These are phyloP conservation scores for Pardalotus punctatus DNA, from an alignment of 2,113 vertebrate species.

Conservation along the genomic window DNA sequence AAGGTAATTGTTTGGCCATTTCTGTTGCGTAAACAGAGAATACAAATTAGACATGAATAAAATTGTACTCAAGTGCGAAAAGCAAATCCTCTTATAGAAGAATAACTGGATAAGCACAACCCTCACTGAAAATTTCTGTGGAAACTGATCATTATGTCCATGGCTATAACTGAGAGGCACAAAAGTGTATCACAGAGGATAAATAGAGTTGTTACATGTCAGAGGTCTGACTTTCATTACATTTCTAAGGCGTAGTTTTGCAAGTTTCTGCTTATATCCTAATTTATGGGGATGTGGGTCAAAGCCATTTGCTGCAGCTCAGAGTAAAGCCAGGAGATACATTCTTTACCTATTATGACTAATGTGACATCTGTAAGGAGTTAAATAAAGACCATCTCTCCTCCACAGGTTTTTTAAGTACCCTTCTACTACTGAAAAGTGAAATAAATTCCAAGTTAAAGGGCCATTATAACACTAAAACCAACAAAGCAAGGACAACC, in stretches of 20 bases:
- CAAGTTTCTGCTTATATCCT: slow-evolving; percentile 29
- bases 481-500: background rate
- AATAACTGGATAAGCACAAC: background rate
- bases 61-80: background rate
- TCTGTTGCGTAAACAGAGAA: background rate
- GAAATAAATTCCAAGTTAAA: background rate
- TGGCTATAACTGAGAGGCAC: background rate
- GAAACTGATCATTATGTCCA: background rate
- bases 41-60: background rate
- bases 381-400: slow-evolving; percentile 20
- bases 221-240: slow-evolving; percentile 9
- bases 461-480: background rate
- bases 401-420: background rate
- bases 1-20: background rate
- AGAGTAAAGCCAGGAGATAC: slow-evolving; percentile 42
- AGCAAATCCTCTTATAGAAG: background rate
- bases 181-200: background rate
- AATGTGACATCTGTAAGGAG: slow-evolving; percentile 57
- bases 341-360: slow-evolving; percentile 38
- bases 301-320: slow-evolving; percentile 30
- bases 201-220: slow-evolving; percentile 3
- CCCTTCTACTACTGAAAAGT: background rate
- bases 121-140: background rate
- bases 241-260: background rate
- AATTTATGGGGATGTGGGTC: slow-evolving; percentile 26